A percentile compares a stretch with the other conserved stretches of the same genome.
Evolutionary conservation across 2,797 vertebrate species (phyloP).

Genomic region (Aulostomus chinensis): DNA sequence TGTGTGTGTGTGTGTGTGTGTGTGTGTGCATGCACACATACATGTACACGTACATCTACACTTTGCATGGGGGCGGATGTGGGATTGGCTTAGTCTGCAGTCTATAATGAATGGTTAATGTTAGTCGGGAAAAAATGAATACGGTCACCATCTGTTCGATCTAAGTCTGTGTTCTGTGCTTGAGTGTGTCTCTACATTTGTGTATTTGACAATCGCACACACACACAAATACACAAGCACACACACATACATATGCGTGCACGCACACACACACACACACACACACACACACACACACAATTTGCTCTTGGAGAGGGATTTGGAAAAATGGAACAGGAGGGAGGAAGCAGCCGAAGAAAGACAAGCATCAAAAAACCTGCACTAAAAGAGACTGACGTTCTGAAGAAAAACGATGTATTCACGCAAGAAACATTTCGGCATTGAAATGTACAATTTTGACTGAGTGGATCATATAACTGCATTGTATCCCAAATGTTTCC

Average conservation of each 20-base stretch:
- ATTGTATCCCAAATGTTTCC: too few relatives aligned
- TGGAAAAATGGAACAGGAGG: slow-evolving; percentile 62
- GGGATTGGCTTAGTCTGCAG: slow-evolving; percentile 82
- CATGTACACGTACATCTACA: slow-evolving; percentile 48
- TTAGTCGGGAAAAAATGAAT: slow-evolving; percentile 84
- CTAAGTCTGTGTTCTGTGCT: slow-evolving; percentile 75
- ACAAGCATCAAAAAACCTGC: slow-evolving; percentile 34
- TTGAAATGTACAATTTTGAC: too few relatives aligned
- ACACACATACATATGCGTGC: slow-evolving; percentile 42
- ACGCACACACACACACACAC: slow-evolving; percentile 33
- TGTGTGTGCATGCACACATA: slow-evolving; percentile 36
- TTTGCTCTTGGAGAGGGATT: slow-evolving; percentile 71
- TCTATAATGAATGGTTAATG: slow-evolving; percentile 87
- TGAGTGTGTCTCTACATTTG: slow-evolving; percentile 52
- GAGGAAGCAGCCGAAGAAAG: slow-evolving; percentile 43
- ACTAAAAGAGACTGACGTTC: too few relatives aligned
- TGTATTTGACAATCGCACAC: slow-evolving; percentile 49
- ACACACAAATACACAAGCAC: slow-evolving; percentile 33
- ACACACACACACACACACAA: slow-evolving; percentile 47
- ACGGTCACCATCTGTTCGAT: slow-evolving; percentile 86
- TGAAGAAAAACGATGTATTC: too few relatives aligned
- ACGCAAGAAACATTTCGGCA: too few relatives aligned
- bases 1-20: slow-evolving; percentile 36
- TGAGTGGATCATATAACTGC: too few relatives aligned
- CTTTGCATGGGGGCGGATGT: slow-evolving; percentile 74